Percentiles rank a stretch among this genome's conserved stretches.
phyloP scores from a whole-genome alignment of 2,113 vertebrate genomes.

The Malurus melanocephalus region DNA sequence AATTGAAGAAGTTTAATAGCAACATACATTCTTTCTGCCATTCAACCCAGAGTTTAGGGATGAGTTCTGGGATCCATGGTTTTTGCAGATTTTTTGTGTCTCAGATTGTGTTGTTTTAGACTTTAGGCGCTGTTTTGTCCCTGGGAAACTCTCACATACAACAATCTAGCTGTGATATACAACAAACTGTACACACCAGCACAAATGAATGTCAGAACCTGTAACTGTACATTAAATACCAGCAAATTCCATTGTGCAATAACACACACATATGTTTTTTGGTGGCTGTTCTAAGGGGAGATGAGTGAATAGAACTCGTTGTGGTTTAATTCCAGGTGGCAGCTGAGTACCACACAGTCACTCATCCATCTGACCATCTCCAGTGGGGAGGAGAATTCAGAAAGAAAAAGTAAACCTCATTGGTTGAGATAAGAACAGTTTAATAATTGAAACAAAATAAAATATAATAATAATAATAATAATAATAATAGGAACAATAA shows the following conservation, averaged over 20 bases:
- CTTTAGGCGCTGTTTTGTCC: background rate
- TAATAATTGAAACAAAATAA: background rate
- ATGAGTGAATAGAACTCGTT: background rate
- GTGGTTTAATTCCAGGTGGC: background rate
- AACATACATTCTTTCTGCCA: background rate
- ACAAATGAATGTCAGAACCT: background rate
- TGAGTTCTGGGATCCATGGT: background rate
- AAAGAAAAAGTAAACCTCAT: background rate
- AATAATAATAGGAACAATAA: background rate
- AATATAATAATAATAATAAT: background rate
- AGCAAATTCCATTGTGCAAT: background rate
- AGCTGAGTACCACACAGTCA: background rate
- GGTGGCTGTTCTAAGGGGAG: background rate
- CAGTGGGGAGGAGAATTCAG: background rate
- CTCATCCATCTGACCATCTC: background rate
- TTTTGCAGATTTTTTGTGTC: accelerated
- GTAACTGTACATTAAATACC: background rate
- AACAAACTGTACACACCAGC: background rate
- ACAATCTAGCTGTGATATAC: background rate
- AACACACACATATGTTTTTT: background rate
- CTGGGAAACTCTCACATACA: background rate
- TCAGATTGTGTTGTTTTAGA: background rate
- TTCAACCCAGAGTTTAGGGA: background rate
- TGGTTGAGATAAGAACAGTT: accelerated
- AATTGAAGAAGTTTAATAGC: background rate